Conservation (phyloP, 1,140 invertebrate species). For the Halyomorpha halys region DNA sequence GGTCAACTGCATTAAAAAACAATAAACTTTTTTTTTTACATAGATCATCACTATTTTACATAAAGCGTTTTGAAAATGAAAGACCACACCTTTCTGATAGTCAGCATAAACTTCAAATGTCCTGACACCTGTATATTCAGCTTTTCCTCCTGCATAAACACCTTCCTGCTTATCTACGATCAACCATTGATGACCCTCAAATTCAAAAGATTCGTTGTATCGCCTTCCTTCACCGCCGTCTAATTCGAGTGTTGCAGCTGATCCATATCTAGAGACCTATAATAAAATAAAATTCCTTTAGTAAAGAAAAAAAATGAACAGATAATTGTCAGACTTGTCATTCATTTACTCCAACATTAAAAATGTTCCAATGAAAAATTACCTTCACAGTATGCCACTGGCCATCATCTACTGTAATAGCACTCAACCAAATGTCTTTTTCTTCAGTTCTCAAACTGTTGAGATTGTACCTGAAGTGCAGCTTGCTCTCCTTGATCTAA, state of each 20-base stretch:
- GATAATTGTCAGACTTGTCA: no score
- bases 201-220: conserved; percentile 88
- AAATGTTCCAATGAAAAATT: conserved; percentile 35
- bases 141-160: conserved; percentile 88
- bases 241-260: conserved; percentile 82
- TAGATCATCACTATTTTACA: no score
- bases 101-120: conserved; percentile 92
- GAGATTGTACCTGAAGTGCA: conserved; percentile 86
- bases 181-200: conserved; percentile 83
- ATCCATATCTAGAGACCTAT: conserved; percentile 64
- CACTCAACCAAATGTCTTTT: conserved; percentile 78
- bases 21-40: no score
- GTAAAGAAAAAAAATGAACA: no score
- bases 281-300: not conserved
- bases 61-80: no score
- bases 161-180: conserved; percentile 89
- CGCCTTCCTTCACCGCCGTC: conserved; percentile 90
- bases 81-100: conserved; percentile 70
- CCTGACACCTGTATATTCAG: conserved; percentile 82
- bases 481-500: conserved; percentile 72
- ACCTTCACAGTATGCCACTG: conserved; percentile 92
- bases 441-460: conserved; percentile 84
- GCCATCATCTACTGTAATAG: conserved; percentile 85
- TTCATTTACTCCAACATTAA: no score
- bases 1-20: no score